Conservation (phyloP, 2,888 invertebrate genomes). For the Harpalus rubripes region DNA sequence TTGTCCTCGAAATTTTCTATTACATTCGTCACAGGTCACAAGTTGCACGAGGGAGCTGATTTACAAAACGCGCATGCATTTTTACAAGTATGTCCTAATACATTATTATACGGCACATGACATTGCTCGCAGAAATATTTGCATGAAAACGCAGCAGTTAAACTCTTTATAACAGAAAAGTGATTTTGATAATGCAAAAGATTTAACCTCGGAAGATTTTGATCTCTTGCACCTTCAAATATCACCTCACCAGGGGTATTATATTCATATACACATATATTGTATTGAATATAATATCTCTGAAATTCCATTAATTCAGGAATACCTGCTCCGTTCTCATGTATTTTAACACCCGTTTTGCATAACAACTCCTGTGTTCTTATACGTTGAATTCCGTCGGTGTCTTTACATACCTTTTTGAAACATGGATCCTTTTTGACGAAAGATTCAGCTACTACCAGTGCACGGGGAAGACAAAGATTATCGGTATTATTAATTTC, state of each 20-base stretch:
- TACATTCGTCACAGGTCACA: background rate
- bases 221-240: conserved; percentile 25
- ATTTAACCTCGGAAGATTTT: conserved; percentile 67
- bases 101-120: conserved; percentile 67
- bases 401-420: background rate
- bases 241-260: conserved; percentile 50
- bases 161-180: no score
- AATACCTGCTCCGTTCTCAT: conserved; percentile 12
- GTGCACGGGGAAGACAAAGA: no score
- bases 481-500: no score
- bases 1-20: background rate
- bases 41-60: background rate
- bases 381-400: background rate
- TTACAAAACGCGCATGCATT: conserved; percentile 52
- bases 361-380: background rate
- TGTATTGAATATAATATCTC: conserved; percentile 11
- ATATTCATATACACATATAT: conserved; percentile 36
- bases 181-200: conserved; percentile 59
- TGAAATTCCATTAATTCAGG: conserved; percentile 16
- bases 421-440: background rate
- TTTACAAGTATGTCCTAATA: conserved; percentile 65
- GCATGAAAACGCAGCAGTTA: no score
- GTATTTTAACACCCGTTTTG: background rate
- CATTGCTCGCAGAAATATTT: no score
- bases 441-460: background rate